phyloP scores from a whole-genome alignment of 2,888 invertebrate species.

The Tinea semifulvella region DNA sequence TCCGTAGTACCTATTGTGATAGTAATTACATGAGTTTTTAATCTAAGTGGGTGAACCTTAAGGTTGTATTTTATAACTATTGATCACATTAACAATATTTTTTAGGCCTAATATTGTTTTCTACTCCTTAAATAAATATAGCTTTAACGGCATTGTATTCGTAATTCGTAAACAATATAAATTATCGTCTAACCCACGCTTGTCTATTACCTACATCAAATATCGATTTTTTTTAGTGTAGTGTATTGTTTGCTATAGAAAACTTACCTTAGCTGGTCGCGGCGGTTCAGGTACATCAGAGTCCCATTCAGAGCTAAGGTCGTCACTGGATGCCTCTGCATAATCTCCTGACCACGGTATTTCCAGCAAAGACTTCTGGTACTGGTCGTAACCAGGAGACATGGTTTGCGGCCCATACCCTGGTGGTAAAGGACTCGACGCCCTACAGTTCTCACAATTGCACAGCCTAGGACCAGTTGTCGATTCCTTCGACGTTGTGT shows the following conservation, averaged over 20 bases:
- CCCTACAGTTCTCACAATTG: constrained; percentile 56
- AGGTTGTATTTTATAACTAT: too few species aligned
- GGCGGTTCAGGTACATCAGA: constrained; percentile 76
- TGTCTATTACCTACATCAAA: too few species aligned
- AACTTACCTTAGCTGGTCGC: constrained; percentile 42
- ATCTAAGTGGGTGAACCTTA: too few species aligned
- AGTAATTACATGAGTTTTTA: too few species aligned
- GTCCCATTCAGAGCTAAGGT: constrained; percentile 92
- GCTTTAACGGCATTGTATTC: too few species aligned
- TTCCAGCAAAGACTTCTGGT: constrained; percentile 78
- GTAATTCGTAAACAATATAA: too few species aligned
- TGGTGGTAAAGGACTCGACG: constrained; percentile 61
- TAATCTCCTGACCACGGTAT: constrained; percentile 82
- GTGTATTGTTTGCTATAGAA: background rate
- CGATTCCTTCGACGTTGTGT: constrained; percentile 35
- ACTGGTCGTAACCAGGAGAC: constrained; percentile 79
- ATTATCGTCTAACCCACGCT: too few species aligned
- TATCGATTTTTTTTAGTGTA: too few species aligned
- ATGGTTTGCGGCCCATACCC: constrained; percentile 54
- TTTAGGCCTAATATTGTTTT: too few species aligned
- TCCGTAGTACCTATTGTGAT: too few species aligned
- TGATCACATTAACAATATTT: too few species aligned
- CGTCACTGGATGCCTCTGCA: constrained; percentile 91
- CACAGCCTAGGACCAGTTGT: constrained; percentile 50
- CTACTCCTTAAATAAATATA: too few species aligned